Evolutionary conservation across 1,140 invertebrate genomes (phyloP).

Genomic region (Trichonephila inaurata): DNA sequence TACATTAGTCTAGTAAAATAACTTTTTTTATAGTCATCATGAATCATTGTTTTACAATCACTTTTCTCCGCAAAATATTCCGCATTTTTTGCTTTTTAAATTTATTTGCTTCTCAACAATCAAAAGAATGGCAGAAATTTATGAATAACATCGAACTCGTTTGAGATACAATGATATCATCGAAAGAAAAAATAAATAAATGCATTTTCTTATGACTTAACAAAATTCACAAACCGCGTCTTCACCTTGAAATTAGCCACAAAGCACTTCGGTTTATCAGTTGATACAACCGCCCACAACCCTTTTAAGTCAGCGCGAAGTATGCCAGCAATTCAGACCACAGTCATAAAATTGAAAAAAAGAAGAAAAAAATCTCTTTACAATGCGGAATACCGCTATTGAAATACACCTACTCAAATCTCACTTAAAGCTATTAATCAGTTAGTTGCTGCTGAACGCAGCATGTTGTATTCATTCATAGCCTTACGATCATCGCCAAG

Average conservation of each 20-base stretch:
- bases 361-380: neutral
- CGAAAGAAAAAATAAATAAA: neutral
- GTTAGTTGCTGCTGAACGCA: conserved; percentile 50
- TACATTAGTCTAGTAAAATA: too few relatives aligned
- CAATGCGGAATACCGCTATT: conserved; percentile 34
- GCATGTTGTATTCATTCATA: conserved; percentile 57
- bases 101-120: too few relatives aligned
- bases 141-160: too few relatives aligned
- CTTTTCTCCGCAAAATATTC: too few relatives aligned
- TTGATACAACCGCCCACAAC: conserved; percentile 33
- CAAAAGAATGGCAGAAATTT: too few relatives aligned
- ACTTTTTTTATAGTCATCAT: too few relatives aligned
- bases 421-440: conserved; percentile 64
- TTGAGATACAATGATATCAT: conserved; percentile 1
- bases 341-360: conserved; percentile 63
- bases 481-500: conserved; percentile 20
- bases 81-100: too few relatives aligned
- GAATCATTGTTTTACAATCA: too few relatives aligned
- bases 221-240: conserved; percentile 52
- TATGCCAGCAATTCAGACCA: conserved; percentile 68
- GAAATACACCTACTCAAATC: conserved; percentile 63
- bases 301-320: conserved; percentile 53
- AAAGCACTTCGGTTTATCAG: conserved; percentile 42
- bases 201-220: conserved; percentile 22
- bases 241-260: conserved; percentile 61